Conservation (phyloP, 2,113 vertebrate species). For the Alethe diademata region DNA sequence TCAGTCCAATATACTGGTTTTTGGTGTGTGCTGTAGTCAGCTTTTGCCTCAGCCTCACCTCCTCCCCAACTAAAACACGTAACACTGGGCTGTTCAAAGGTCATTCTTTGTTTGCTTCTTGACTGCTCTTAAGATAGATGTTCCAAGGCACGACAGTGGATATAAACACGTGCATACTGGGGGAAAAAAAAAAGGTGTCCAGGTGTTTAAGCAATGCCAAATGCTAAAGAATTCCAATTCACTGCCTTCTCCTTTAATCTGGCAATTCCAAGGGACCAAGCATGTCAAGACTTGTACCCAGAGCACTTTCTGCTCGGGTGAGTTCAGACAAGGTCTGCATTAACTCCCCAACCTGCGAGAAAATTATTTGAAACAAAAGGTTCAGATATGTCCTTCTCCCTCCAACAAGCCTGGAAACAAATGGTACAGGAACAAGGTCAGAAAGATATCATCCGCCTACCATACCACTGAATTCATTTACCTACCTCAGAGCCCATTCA, state of each 20-base stretch:
- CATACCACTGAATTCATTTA: constrained; percentile 90
- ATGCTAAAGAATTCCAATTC: background rate
- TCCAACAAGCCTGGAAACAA: constrained; percentile 90
- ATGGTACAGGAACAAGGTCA: constrained; percentile 84
- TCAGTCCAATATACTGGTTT: background rate
- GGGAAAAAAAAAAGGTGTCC: background rate
- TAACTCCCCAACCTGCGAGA: constrained; percentile 86
- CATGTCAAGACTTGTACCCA: constrained; percentile 28
- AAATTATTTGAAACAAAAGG: constrained; percentile 86
- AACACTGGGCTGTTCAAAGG: background rate
- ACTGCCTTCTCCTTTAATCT: background rate
- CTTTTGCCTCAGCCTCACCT: background rate
- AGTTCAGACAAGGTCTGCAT: constrained; percentile 82
- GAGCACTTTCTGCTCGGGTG: constrained; percentile 74
- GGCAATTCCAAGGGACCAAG: constrained; percentile 16
- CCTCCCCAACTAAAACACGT: background rate
- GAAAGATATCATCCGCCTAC: constrained; percentile 80
- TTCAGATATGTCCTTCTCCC: constrained; percentile 76
- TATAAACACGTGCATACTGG: background rate
- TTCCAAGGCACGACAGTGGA: background rate
- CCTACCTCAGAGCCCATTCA: constrained; percentile 88
- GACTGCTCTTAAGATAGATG: background rate
- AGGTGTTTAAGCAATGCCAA: background rate
- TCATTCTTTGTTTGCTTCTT: constrained; percentile 1
- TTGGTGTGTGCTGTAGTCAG: background rate